Base-by-base conservation (phyloP, 2,888 invertebrate genomes). In the Spatulosminthurus flaviceps region DNA sequence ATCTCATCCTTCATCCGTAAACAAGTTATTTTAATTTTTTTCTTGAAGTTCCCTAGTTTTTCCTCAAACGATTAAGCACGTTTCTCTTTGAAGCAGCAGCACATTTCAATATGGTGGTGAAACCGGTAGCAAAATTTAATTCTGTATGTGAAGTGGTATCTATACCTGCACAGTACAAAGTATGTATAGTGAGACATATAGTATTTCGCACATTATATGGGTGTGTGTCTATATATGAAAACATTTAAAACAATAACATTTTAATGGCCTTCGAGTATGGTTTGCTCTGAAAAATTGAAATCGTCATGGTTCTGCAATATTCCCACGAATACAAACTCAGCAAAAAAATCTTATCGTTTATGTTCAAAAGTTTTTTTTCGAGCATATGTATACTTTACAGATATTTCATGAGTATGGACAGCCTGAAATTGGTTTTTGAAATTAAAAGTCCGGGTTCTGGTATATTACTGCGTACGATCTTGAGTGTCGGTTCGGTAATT, bases 1-100 rank as follows among this genome's bases (percentile, higher is more conserved):
- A 51, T 51, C 51, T 51, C 51, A 51, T 51, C n/a, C 51, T n/a
- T 51, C 51, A 51, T 51, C 51, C 51, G 51, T 51, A 51, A 51
- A 51, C 51, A 51, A 51, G 51, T 51, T n/a, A n/a, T n/a, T n/a
- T 51, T 51, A 51, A 51, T 51, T 51, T 51, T 51, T 51, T 51
- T 51, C n/a, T n/a, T n/a, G 5, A 51, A 51, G 16, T 19, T 19
- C n/a, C 51, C 51, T 19, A 51, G 51, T 51, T 51, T 51, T 51
- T 51, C 64, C 24, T 64, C 19, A 22, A 22, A 64, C 26, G 24
- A 64, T n/a, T n/a, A 51, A 51, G 51, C 51, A 51, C 51, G 51
- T 51, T 51, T 51, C 51, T 51, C 51, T n/a, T 51, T 41, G 41
- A 7, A 13, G n/a, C 34, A 34, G 34, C 34, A 51, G 16, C 41